Conservation (phyloP, 2,113 vertebrate genomes). For the Ammospiza nelsoni region DNA sequence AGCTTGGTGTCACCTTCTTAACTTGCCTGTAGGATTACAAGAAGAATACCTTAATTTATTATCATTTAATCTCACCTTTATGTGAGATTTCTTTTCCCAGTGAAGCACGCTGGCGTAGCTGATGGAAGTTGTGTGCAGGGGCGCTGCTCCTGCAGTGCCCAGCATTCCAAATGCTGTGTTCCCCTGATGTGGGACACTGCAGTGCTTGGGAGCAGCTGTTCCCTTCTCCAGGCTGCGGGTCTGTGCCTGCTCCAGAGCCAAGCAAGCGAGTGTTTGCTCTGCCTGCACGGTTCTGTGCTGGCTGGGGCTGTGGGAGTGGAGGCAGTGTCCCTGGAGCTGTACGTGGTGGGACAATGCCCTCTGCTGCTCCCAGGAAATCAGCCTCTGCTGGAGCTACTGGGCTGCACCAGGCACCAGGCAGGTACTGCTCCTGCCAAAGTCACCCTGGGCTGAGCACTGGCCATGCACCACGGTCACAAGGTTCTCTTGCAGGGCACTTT, state of each 20-base stretch:
- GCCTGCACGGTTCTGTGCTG: accelerated
- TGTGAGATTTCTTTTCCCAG: neutral
- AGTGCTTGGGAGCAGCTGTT: neutral
- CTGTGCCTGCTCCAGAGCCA: neutral
- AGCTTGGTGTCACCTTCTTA: neutral
- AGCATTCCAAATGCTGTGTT: accelerated
- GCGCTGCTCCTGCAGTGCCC: neutral
- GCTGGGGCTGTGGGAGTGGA: neutral
- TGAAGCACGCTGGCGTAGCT: neutral
- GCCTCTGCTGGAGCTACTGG: neutral
- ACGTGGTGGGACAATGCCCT: neutral
- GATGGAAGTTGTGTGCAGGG: neutral
- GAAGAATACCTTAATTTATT: neutral
- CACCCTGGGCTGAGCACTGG: accelerated
- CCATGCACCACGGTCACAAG: accelerated
- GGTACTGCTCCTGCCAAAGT: neutral
- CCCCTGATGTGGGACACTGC: accelerated
- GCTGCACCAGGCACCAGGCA: too few relatives aligned
- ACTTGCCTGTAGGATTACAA: neutral
- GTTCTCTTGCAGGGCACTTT: neutral
- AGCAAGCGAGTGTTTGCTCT: accelerated
- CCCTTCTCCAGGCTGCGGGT: accelerated
- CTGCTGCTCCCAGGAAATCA: neutral
- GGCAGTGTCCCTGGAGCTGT: neutral
- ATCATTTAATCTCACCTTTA: neutral